Evolutionary conservation across 2,888 invertebrate genomes (phyloP).

Genomic region (Nysson spinosus): DNA sequence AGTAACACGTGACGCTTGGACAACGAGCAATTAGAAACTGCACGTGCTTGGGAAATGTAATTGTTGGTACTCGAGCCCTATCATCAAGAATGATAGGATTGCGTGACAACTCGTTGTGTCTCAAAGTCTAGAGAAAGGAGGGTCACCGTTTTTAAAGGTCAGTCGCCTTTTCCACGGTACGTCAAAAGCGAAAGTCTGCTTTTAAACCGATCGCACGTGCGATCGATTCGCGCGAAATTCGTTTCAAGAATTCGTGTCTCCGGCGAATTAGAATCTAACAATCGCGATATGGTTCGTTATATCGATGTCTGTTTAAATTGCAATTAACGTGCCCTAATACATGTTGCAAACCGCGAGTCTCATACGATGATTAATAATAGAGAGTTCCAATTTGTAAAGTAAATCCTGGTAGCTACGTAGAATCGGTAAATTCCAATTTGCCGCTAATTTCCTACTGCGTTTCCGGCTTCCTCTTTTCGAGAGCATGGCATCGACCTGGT

Average conservation of each 20-base stretch:
- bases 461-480: conserved; percentile 24
- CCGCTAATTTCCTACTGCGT: conserved; percentile 41
- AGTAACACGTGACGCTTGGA: conserved; percentile 5
- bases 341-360: too few relatives aligned
- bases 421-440: conserved; percentile 39
- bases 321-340: too few relatives aligned
- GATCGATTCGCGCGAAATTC: not conserved
- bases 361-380: not conserved
- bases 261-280: too few relatives aligned
- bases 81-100: not conserved
- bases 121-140: conserved; percentile 5
- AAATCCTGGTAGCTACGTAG: not conserved
- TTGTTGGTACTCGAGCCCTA: not conserved
- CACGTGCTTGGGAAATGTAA: conserved; percentile 24
- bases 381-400: not conserved
- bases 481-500: conserved; percentile 60
- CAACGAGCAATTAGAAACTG: conserved; percentile 16
- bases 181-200: conserved; percentile 19
- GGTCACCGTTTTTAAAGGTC: conserved; percentile 21
- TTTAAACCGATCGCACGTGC: conserved; percentile 3
- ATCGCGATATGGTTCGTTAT: not conserved
- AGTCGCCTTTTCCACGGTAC: conserved; percentile 13
- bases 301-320: too few relatives aligned
- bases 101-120: conserved; percentile 2
- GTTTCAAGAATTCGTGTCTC: too few relatives aligned